Base-by-base conservation (phyloP, 2,888 invertebrate genomes). In the Prenolepis imparis region DNA sequence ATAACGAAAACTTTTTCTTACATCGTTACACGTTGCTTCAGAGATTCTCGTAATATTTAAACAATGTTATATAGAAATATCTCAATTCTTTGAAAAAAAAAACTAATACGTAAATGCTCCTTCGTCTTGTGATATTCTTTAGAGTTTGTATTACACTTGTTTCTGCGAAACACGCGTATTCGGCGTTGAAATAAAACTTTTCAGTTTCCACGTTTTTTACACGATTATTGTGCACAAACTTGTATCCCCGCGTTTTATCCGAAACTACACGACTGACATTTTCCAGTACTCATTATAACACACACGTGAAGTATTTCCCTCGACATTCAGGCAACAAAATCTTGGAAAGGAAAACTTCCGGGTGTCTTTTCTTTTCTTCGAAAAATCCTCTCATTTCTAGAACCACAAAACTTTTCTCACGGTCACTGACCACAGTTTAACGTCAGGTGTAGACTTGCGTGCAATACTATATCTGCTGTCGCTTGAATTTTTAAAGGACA, bases 401-500 rank as follows among this genome's bases (percentile, higher is more conserved):
- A 52, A 52, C 2, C n/a, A 52, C 8, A n/a, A 52, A 52, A 52
- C 44, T 61, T 28, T 32, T 73, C 21, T 15, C 18, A n/a, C 24
- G n/a, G 36, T 64, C 64, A 36, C 21, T 21, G 15, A 21, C 6
- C 48, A 36, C 12, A 21, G 12, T 64, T 75, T 52, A 75, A 75
- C 6, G 21, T n/a, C 5, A 9, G 39, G 18, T 41, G 12, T n/a
- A 66, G 2, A 28, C n/a, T 64, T 24, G 39, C 55, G n/a, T 28
- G 9, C n/a, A 8, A 52, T 36, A 5, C n/a, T 55, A 15, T 28
- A 15, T 28, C 24, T 24, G 18, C 11, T 21, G 39, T 57, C 28
- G 57, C 21, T 41, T 77, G 32, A 57, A 77, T 77, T 67, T 67
- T 77, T 77, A 55, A 77, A 39, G 52, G 8, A 41, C 32, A 77